Base-by-base conservation (phyloP, 2,797 vertebrate species). In the Pseudochromis fuscus region DNA sequence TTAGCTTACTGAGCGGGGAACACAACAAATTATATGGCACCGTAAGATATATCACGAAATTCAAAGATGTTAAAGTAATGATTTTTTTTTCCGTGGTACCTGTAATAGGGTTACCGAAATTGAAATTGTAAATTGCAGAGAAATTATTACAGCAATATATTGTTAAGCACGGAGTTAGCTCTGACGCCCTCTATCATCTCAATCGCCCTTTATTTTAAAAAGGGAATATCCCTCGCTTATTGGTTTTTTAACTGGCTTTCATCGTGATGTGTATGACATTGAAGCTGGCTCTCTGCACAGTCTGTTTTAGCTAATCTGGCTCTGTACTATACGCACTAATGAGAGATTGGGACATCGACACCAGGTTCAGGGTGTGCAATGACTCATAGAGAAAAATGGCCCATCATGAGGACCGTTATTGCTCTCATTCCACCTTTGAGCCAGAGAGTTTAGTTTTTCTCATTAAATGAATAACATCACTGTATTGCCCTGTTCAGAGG, bases 281-380 rank as follows among this genome's bases (percentile, higher is more conserved):
- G 69, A 66, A 67, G 68, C 55, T 77, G 72, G 61, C 71, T 63
- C 59, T 44, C 19, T 31, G 42, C 49, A 76, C 75, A 63, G 81
- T 84, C 86, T 85, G 84, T 87, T 89, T 86, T 75, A 68, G 51
- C 75, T 83, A 61, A 82, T 86, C 82, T 85, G 81, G 82, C 87
- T 80, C 67, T 16, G 67, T 51, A 65, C 58, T 7, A 58, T n/a
- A 69, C 4, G 9, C 56, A 33, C 38, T 87, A 87, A 89, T 88
- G 88, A 85, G 83, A 71, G 56, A 73, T 44, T 67, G 81, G 74
- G 76, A 82, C 67, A 63, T 40, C 45, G 55, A 84, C 79, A 74
- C 68, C 30, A 19, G 64, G 77, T 82, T 82, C 62, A 72, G 67
- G 45, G 30, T 72, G 84, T 71, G 71, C 76, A 69, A 64, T 84